Evolutionary conservation across 2,797 vertebrate species (phyloP), one percentile per base, ranked within the genome.

Genomic region (Manis crassicaudata): DNA sequence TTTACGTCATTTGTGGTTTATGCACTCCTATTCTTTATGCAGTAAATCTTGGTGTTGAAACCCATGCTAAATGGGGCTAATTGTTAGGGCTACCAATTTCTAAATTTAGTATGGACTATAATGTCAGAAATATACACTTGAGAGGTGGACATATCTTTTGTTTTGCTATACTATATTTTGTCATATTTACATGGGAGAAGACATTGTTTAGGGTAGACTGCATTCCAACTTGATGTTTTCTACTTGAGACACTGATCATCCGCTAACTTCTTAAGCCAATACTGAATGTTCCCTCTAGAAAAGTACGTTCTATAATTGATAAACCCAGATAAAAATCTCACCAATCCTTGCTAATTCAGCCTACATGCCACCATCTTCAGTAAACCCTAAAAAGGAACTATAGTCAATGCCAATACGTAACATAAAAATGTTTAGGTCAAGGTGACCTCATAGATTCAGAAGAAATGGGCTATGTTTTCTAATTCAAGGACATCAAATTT

Each of bases 21-120:
- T 93, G 0, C 29, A 11, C 5, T 62, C 2, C 50, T 90, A 4
- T 80, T 93, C 32, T 58, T 89, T 75, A 79, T 65, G 17, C 13
- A 86, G 6, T 62, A 89, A 85, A 67, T 87, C 46, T 86, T 82
- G 14, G n/a, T 40, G 6, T 29, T 67, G 83, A 96, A 88, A 63
- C 7, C 23, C 8, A 40, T 21, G 27, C 40, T 82, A 79, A 62
- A 35, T 81, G n/a, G 17, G 17, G 21, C 29, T 77, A 58, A 72
- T 62, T 63, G 32, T 23, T 62, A 40, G 25, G 20, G 27, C 20
- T 73, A 79, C 14, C 7, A 73, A 43, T 79, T 67, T 43, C 27
- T 62, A 94, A 93, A 32, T 62, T 84, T 21, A 27, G 2, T 37
- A 37, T 29, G 23, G 67, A 80, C 56, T 60, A 56, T 21, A 77